Percentiles rank a stretch among this genome's conserved stretches.
These are phyloP conservation scores for Amyelois transitella DNA, from an alignment of 1,140 invertebrate species.

Conservation along the genomic window DNA sequence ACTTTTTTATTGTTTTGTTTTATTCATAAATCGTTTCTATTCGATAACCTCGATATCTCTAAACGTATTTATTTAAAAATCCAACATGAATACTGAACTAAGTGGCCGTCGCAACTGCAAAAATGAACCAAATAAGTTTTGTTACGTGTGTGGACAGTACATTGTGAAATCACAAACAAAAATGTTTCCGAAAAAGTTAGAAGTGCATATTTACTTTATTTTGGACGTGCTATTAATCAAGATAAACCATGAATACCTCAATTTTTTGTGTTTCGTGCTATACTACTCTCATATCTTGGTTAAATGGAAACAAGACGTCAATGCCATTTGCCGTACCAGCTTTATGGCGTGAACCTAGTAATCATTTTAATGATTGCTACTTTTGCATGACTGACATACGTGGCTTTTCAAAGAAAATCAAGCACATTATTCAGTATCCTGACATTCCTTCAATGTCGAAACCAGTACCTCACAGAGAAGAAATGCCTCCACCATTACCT, in stretches of 20 bases:
- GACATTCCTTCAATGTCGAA: background rate
- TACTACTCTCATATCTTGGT: background rate
- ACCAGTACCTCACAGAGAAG: too few relatives aligned
- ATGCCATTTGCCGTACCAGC: too few relatives aligned
- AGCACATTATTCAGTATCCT: conserved; percentile 1
- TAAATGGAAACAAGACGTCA: too few relatives aligned
- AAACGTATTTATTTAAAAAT: conserved; percentile 7
- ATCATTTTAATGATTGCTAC: too few relatives aligned
- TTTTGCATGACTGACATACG: too few relatives aligned
- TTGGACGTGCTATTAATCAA: conserved; percentile 7
- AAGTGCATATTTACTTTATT: too few relatives aligned
- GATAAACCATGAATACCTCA: conserved; percentile 7
- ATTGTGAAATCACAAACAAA: too few relatives aligned
- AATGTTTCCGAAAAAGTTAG: conserved; percentile 7
- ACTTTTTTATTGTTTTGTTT: conserved; percentile 5
- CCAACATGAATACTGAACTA: conserved; percentile 4
- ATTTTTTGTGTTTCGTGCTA: conserved; percentile 7
- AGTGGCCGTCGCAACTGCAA: conserved; percentile 1
- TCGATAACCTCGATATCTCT: conserved; percentile 5
- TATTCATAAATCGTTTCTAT: too few relatives aligned
- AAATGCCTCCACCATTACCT: background rate
- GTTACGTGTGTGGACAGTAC: conserved; percentile 8
- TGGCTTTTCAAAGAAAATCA: conserved; percentile 3
- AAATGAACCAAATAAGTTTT: conserved; percentile 9
- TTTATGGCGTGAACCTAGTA: too few relatives aligned